These are phyloP conservation scores for Petrocephalus sullivani DNA, from an alignment of 2,797 vertebrate genomes.

Conservation along the genomic window DNA sequence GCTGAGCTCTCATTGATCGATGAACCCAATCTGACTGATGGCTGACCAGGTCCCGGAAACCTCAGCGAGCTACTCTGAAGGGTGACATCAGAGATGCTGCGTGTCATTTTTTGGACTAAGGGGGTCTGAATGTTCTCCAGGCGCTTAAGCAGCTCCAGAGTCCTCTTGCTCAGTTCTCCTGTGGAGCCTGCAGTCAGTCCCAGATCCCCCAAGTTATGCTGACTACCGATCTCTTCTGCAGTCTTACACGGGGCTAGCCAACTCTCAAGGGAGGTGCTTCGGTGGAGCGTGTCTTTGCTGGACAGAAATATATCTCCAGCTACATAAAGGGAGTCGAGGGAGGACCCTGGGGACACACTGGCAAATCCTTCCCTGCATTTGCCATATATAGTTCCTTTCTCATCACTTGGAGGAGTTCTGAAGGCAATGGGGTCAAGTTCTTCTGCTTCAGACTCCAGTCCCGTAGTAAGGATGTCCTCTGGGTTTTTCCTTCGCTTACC, in stretches of 20 bases:
- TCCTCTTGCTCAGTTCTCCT: conserved; percentile 88
- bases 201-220: conserved; percentile 68
- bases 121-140: conserved; percentile 93
- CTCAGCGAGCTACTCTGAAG: conserved; percentile 72
- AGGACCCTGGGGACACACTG: conserved; percentile 72
- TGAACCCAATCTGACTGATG: conserved; percentile 66
- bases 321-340: conserved; percentile 81
- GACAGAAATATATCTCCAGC: conserved; percentile 68
- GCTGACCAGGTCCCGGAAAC: conserved; percentile 64
- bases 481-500: conserved; percentile 41
- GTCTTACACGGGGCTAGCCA: conserved; percentile 73
- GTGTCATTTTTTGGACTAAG: conserved; percentile 77
- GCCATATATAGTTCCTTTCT: conserved; percentile 37
- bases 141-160: conserved; percentile 87
- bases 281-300: conserved; percentile 66
- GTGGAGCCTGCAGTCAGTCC: conserved; percentile 66
- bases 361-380: conserved; percentile 51
- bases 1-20: conserved; percentile 80
- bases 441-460: conserved; percentile 49
- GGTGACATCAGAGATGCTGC: conserved; percentile 86
- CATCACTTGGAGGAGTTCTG: conserved; percentile 47
- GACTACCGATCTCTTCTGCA: conserved; percentile 69
- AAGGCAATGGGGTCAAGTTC: conserved; percentile 46
- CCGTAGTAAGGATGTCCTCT: conserved; percentile 52
- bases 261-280: conserved; percentile 84